A percentile compares a stretch with the other conserved stretches of the same genome.
These are phyloP conservation scores for Nesometra sesokonis DNA, from an alignment of 35 echinoderm and acorn worm species.

Conservation along the genomic window DNA sequence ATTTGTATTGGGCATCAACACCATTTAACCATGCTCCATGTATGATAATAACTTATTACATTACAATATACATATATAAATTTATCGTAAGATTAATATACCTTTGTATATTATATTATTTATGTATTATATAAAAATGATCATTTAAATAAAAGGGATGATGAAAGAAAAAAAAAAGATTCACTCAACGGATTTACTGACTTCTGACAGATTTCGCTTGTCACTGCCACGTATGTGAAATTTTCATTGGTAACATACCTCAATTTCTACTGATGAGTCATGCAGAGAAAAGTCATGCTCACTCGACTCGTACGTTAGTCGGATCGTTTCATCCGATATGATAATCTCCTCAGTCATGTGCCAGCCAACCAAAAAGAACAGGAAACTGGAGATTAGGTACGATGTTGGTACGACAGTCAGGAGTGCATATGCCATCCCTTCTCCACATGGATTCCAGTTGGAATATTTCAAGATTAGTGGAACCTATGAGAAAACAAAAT, in stretches of 20 bases:
- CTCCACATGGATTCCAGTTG: constrained; percentile 10
- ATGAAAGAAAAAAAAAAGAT: no score
- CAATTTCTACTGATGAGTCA: background rate
- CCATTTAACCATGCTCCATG: no score
- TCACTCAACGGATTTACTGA: no score
- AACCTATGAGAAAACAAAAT: constrained; percentile 6
- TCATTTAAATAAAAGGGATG: no score
- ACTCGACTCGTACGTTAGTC: constrained; percentile 33
- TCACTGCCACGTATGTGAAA: no score
- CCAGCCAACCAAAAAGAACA: constrained; percentile 22
- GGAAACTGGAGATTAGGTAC: constrained; percentile 18
- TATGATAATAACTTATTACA: no score
- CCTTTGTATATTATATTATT: no score
- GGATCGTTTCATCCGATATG: constrained; percentile 24
- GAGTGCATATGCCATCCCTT: constrained; percentile 15
- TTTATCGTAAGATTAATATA: no score
- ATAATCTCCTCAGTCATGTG: constrained; percentile 4
- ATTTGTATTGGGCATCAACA: no score
- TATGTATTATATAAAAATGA: no score
- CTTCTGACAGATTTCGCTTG: no score
- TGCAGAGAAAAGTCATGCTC: background rate
- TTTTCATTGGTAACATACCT: background rate
- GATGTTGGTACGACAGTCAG: constrained; percentile 23
- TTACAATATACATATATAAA: no score
- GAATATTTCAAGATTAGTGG: constrained; percentile 4